These are phyloP conservation scores for Tetramorium simillimum DNA, from an alignment of 1,140 invertebrate species.

Conservation along the genomic window DNA sequence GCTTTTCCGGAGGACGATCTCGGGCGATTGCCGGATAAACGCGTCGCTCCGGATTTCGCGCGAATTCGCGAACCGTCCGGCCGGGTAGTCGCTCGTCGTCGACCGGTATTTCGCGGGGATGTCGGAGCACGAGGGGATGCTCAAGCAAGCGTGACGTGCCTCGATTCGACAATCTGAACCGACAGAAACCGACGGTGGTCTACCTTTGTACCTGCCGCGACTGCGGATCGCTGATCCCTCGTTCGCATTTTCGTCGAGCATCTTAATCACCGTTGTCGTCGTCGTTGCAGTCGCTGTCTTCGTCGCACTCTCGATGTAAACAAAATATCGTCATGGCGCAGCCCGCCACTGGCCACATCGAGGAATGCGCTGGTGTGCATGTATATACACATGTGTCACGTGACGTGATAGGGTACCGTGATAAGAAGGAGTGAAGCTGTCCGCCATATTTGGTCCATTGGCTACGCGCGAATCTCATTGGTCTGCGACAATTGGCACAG, in stretches of 20 bases:
- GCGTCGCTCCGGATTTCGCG: background rate
- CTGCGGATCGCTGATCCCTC: background rate
- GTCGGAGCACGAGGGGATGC: too few species aligned
- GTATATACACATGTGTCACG: background rate
- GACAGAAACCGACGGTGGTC: too few species aligned
- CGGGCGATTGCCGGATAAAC: background rate
- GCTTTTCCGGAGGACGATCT: background rate
- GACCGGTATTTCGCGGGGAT: background rate
- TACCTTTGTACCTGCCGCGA: conserved; percentile 3
- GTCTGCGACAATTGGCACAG: too few species aligned
- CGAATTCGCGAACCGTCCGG: background rate
- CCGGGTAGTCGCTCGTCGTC: background rate
- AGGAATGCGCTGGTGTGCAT: background rate
- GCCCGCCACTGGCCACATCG: conserved; percentile 28
- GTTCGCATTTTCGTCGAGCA: conserved; percentile 49
- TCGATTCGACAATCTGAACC: background rate
- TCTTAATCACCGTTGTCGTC: background rate
- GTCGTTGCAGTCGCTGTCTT: conserved; percentile 6
- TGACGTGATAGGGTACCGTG: background rate
- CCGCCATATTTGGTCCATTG: background rate
- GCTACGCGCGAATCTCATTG: too few species aligned
- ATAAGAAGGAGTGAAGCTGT: too few species aligned
- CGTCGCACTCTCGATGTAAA: conserved; percentile 64
- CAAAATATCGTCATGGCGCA: conserved; percentile 68
- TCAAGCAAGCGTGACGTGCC: background rate